Base-by-base conservation (phyloP, 2,113 vertebrate genomes). In the Prunella himalayana region DNA sequence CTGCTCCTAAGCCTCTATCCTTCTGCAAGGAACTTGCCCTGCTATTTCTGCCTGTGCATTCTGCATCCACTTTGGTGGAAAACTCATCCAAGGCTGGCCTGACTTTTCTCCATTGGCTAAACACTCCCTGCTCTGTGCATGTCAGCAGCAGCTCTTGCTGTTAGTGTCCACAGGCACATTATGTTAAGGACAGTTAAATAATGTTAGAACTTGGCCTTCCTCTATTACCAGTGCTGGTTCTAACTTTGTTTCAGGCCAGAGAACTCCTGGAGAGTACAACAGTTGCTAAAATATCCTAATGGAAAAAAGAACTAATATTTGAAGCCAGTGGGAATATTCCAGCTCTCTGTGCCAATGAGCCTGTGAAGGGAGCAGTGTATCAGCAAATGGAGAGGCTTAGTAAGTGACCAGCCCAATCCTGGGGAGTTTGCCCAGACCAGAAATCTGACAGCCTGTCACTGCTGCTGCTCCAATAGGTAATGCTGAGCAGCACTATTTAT, bases 231-330 rank as follows among this genome's bases (percentile, higher is more conserved):
- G 31, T 30, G 57, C 70, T 69, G 70, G 20, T 72, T 89, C 57
- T 91, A 60, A 68, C 73, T 87, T 75, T 75, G 44, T 94, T 90
- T 75, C 59, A 83, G n/a, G 70, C 61, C 78, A 91, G 70, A 87
- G 90, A 87, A 91, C 75, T 94, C 56, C 87, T 90, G 90, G 85
- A 94, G 73, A 86, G 45, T 82, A 37, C 68, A 93, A 79, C 31
- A 56, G 71, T 88, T 94, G 71, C 59, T 94, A 68, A 93, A 95
- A 85, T 57, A 85, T 44, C 57, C 71, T 60, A 82, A 90, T 80
- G 96, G 95, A 96, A 97, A 93, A 85, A 96, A 85, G 66, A 96
- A 87, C 75, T 85, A 95, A 76, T 87, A 85, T 91, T 90, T 80
- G 75, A 95, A 59, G 54, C 88, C 90, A 69, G 45, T 79, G 95